Evolutionary conservation across 2,113 vertebrate genomes (phyloP), one percentile per base, ranked within the genome.

Genomic region (Ascaphus truei): DNA sequence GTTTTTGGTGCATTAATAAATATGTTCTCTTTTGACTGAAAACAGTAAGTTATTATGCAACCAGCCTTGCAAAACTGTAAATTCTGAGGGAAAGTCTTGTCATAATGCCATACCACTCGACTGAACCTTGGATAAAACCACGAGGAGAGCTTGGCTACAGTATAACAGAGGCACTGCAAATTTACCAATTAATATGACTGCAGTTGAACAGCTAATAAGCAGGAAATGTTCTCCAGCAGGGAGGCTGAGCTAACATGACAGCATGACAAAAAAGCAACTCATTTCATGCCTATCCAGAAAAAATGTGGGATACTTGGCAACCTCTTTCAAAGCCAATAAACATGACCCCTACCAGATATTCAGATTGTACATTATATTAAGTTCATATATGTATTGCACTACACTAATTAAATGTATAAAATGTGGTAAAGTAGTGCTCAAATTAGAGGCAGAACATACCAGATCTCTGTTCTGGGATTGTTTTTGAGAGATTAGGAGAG

Each of bases 211-310:
- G 63, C 74, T 80, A 71, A 68, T 11, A 11, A 30, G 48, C 59
- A 77, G 66, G 18, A 37, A 6, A 37, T 7, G 58, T 78, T 62
- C 56, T 72, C 47, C 41, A 80, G 55, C 66, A 77, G 9, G 58
- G 26, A 79, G 27, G 1, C 75, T 81, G 67, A 72, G 63, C 56
- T 77, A 78, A 79, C 23, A 5, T 78, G 77, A 43, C 76, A 3
- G 7, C 6, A 37, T 37, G 15, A 37, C 15, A 37, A 37, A 9
- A 52, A 71, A 76, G 77, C 72, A 81, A 73, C 75, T 83, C 72
- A 73, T 76, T 80, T 73, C 69, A 68, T 74, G 74, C 79, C 58
- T n/a, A n/a, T n/a, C n/a, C n/a, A n/a, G n/a, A n/a, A n/a, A n/a
- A n/a, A n/a, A n/a, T n/a, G n/a, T n/a, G n/a, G n/a, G n/a, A n/a